Evolutionary conservation across 2,113 vertebrate species (phyloP), one percentile per base, ranked within the genome.

Genomic region (Tor tambroides): DNA sequence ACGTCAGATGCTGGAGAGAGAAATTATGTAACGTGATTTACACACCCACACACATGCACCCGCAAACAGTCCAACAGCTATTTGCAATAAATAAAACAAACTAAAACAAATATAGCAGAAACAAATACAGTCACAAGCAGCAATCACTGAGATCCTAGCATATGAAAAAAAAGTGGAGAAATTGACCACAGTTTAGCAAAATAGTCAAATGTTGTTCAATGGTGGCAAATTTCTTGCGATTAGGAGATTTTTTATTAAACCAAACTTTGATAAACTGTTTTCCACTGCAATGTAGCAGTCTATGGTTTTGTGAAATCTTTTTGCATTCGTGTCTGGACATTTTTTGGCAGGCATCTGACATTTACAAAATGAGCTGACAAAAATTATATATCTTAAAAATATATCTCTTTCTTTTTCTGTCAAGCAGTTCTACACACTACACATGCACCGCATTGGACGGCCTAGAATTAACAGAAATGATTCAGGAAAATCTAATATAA

Each of bases 1-100:
- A 97, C 96, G 59, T 98, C 97, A 1, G 97, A 97, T 35, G 98
- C 98, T 99, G 90, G 88, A 6, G 32, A 89, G 30, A 88, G 28
- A 90, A 65, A 86, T n/a, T 26, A 91, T 56, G 72, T 56, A 87
- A 32, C n/a, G 61, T 54, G 49, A 80, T 32, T 79, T 67, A 80
- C 30, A 85, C 74, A 69, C 83, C 72, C 83, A 85, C 80, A 88
- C 63, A 85, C 7, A 14, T 15, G 46, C 75, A 89, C 83, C 59
- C 19, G 61, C 61, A 80, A 35, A 6, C 15, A 61, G 23, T 54
- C 2, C 84, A 19, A 80, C 51, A 74, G 51, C 35, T n/a, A 82
- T 78, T 82, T n/a, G 59, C 30, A 15, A 49, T 30, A 67, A 26
- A 72, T 41, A 19, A 71, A 59, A 83, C n/a, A 74, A 83, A 85